Evolutionary conservation across 2,113 vertebrate species (phyloP).

Genomic region (Macrotus californicus): DNA sequence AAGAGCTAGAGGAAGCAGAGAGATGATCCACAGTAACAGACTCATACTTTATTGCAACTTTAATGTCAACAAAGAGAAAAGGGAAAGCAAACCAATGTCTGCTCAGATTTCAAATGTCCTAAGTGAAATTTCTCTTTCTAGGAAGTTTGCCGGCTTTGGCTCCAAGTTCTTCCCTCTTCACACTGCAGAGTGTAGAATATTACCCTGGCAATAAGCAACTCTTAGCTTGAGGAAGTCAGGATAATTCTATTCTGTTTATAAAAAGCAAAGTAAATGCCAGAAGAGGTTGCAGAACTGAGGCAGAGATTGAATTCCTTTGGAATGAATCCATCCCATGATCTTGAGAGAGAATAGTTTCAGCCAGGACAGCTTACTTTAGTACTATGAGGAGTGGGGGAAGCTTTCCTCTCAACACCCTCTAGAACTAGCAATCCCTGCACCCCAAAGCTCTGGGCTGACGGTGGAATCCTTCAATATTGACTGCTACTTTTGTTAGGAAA

Average conservation of each 20-base stretch:
- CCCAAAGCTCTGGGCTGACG: background rate
- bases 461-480: background rate
- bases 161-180: background rate
- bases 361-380: background rate
- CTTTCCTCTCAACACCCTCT: background rate
- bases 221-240: background rate
- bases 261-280: background rate
- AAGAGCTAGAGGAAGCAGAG: background rate
- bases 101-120: background rate
- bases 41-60: background rate
- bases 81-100: background rate
- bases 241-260: conserved; percentile 4
- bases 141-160: background rate
- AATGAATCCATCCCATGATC: background rate
- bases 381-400: background rate
- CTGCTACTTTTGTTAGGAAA: background rate
- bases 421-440: background rate
- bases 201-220: background rate
- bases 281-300: background rate
- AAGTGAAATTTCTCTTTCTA: background rate
- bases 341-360: background rate
- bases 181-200: background rate
- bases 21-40: background rate
- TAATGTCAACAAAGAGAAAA: background rate
- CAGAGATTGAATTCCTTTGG: background rate